phyloP scores from a whole-genome alignment of 2,113 vertebrate genomes.

The Loxodonta africana region DNA sequence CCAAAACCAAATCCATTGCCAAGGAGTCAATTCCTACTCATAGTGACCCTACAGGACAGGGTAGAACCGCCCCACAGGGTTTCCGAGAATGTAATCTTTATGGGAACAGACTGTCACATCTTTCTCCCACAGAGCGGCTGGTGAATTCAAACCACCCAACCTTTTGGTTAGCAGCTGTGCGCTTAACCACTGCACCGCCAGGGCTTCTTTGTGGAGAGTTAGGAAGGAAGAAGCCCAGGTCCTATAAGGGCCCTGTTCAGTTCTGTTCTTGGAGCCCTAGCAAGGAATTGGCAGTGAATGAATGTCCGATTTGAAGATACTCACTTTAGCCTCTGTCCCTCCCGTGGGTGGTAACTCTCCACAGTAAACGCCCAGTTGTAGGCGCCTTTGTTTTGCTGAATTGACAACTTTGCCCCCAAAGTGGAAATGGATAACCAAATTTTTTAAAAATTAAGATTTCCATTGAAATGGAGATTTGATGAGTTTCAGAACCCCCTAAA shows the following conservation, averaged over 20 bases:
- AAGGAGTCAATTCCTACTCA: neutral
- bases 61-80: too few relatives aligned
- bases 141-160: neutral
- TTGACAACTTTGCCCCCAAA: neutral
- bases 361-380: neutral
- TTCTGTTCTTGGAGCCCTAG: neutral
- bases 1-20: neutral
- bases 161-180: neutral
- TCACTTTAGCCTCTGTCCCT: neutral
- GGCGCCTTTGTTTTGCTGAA: neutral
- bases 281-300: neutral
- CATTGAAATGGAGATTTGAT: conserved; percentile 62
- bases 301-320: neutral
- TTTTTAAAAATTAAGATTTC: neutral
- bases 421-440: conserved; percentile 54
- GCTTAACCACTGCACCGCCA: neutral
- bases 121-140: neutral
- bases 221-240: neutral
- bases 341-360: neutral
- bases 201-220: neutral
- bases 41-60: neutral
- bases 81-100: too few relatives aligned
- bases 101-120: neutral
- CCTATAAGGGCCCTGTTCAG: neutral
- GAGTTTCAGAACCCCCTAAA: conserved; percentile 56